A percentile compares a stretch with the other conserved stretches of the same genome.
Conservation (phyloP, 1,140 invertebrate species). For the Chrysopa pallens region DNA sequence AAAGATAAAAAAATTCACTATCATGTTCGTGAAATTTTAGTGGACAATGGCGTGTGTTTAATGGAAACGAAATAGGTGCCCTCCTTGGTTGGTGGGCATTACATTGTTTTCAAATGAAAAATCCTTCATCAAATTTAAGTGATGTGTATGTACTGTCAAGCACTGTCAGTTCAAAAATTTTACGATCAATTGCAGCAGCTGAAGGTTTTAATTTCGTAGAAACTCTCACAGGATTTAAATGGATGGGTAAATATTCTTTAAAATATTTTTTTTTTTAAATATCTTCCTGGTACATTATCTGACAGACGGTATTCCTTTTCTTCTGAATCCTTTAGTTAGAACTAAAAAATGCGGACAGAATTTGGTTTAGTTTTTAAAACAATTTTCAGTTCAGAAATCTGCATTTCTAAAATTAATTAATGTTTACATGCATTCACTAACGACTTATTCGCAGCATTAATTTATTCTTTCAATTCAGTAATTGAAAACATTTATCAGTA, state of each 20-base stretch:
- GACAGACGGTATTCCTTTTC: too few relatives aligned
- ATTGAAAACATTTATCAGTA: too few relatives aligned
- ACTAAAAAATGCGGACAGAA: too few relatives aligned
- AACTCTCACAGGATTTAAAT: constrained; percentile 98
- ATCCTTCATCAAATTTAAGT: constrained; percentile 25
- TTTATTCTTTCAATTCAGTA: too few relatives aligned
- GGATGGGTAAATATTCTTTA: constrained; percentile 60
- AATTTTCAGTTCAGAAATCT: too few relatives aligned
- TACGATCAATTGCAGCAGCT: constrained; percentile 60
- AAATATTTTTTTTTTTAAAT: not conserved
- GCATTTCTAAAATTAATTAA: too few relatives aligned
- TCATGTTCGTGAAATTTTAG: constrained; percentile 16
- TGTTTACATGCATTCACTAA: too few relatives aligned
- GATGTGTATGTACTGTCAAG: constrained; percentile 75
- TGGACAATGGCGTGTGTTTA: constrained; percentile 79
- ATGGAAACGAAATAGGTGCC: constrained; percentile 89
- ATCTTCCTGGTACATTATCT: too few relatives aligned
- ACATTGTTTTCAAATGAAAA: constrained; percentile 30
- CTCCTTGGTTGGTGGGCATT: constrained; percentile 92
- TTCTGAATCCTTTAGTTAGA: not conserved
- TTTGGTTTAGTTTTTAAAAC: too few relatives aligned
- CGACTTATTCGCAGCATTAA: too few relatives aligned
- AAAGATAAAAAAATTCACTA: not conserved
- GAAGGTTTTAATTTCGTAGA: constrained; percentile 81
- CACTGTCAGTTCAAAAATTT: constrained; percentile 93